These are phyloP conservation scores for Pecten maximus DNA, from an alignment of 2,888 invertebrate genomes.

Conservation along the genomic window DNA sequence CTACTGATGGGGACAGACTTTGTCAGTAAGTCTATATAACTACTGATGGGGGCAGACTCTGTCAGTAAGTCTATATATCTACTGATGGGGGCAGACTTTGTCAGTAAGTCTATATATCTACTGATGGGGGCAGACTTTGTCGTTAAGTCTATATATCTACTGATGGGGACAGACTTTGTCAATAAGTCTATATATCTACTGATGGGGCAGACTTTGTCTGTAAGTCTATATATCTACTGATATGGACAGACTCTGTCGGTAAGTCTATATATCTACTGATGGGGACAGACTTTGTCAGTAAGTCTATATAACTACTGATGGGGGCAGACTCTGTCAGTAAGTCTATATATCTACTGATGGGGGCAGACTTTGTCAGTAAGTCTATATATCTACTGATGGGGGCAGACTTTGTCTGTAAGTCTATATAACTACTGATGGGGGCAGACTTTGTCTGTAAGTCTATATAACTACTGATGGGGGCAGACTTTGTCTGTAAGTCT, in stretches of 20 bases:
- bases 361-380: too few species aligned
- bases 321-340: constrained; percentile 94
- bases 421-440: constrained; percentile 98
- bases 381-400: constrained; percentile 87
- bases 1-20: constrained; percentile 96
- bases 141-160: constrained; percentile 81
- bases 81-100: constrained; percentile 98
- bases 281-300: constrained; percentile 90
- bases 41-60: constrained; percentile 89
- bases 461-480: too few species aligned
- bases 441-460: constrained; percentile 91
- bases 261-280: constrained; percentile 86
- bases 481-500: constrained; percentile 80
- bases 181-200: constrained; percentile 96
- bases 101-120: constrained; percentile 83
- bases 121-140: too few species aligned
- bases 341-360: constrained; percentile 35
- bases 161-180: constrained; percentile 90
- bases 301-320: constrained; percentile 98
- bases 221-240: constrained; percentile 60
- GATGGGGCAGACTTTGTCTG: constrained; percentile 98
- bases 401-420: constrained; percentile 91
- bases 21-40: constrained; percentile 91
- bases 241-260: constrained; percentile 80
- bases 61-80: constrained; percentile 97